Conservation (phyloP, 2,113 vertebrate genomes). For the Loxodonta africana region DNA sequence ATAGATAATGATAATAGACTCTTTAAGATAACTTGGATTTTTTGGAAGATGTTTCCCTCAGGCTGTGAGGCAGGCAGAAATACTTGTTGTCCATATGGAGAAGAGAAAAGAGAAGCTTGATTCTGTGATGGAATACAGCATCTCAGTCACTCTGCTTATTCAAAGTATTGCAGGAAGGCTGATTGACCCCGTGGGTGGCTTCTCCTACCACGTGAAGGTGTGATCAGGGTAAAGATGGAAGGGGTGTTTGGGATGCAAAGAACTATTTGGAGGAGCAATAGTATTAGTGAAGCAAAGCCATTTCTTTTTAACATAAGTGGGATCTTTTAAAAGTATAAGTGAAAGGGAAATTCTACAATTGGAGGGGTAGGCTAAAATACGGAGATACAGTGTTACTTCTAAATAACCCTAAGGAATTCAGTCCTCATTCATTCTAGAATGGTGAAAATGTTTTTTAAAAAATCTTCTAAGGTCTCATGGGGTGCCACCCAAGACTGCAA, state of each 20-base stretch:
- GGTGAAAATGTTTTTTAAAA: not conserved
- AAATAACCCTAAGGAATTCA: not conserved
- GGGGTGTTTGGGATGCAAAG: constrained; percentile 19
- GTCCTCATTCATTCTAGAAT: not conserved
- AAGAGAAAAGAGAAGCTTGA: constrained; percentile 92
- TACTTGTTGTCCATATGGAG: constrained; percentile 93
- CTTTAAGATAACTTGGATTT: constrained; percentile 94
- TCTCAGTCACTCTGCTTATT: constrained; percentile 92
- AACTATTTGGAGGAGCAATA: not conserved
- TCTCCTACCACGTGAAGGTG: not conserved
- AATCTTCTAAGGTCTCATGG: not conserved
- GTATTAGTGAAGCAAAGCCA: not conserved
- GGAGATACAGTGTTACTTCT: not conserved
- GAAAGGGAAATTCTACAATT: not conserved
- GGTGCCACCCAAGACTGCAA: not conserved
- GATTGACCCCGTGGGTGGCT: not conserved
- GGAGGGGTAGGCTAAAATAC: not conserved
- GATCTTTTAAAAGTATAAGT: not conserved
- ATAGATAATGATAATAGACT: constrained; percentile 93
- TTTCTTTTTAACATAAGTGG: not conserved
- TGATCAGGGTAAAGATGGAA: not conserved
- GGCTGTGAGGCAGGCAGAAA: constrained; percentile 94
- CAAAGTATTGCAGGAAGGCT: constrained; percentile 93
- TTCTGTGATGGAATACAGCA: constrained; percentile 92
- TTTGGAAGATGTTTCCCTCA: constrained; percentile 92